Conservation (phyloP, 2,888 invertebrate genomes). For the Herminia tarsipennalis region DNA sequence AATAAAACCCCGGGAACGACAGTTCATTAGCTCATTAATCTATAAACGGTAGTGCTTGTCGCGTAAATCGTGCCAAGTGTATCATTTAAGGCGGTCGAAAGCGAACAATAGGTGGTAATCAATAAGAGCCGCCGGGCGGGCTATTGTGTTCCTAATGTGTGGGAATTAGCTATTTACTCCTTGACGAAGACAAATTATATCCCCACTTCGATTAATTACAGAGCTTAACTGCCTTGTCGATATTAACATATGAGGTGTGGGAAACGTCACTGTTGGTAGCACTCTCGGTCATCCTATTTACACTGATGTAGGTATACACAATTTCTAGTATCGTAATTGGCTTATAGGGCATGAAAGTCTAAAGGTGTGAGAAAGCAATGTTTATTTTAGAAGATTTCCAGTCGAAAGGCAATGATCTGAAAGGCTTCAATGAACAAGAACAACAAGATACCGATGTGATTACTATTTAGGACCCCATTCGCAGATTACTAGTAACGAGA, state of each 20-base stretch:
- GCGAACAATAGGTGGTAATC: slow-evolving; percentile 81
- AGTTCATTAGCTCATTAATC: slow-evolving; percentile 65
- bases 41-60: slow-evolving; percentile 63
- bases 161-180: slow-evolving; percentile 83
- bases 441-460: too few species aligned
- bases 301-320: not conserved
- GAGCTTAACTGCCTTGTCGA: slow-evolving; percentile 76
- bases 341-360: too few species aligned
- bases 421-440: too few species aligned
- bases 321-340: too few species aligned
- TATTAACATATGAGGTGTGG: slow-evolving; percentile 58
- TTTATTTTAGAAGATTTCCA: too few species aligned
- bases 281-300: slow-evolving; percentile 5
- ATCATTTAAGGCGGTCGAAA: slow-evolving; percentile 76
- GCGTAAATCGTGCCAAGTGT: slow-evolving; percentile 74
- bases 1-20: slow-evolving; percentile 43
- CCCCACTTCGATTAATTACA: slow-evolving; percentile 80
- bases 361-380: too few species aligned
- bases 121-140: slow-evolving; percentile 74
- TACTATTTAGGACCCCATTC: too few species aligned
- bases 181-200: slow-evolving; percentile 84
- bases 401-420: too few species aligned
- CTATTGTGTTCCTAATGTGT: slow-evolving; percentile 82
- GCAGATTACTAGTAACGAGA: too few species aligned
- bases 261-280: slow-evolving; percentile 32